Evolutionary conservation across 2,888 invertebrate genomes (phyloP).

Genomic region (Nebria brevicollis): DNA sequence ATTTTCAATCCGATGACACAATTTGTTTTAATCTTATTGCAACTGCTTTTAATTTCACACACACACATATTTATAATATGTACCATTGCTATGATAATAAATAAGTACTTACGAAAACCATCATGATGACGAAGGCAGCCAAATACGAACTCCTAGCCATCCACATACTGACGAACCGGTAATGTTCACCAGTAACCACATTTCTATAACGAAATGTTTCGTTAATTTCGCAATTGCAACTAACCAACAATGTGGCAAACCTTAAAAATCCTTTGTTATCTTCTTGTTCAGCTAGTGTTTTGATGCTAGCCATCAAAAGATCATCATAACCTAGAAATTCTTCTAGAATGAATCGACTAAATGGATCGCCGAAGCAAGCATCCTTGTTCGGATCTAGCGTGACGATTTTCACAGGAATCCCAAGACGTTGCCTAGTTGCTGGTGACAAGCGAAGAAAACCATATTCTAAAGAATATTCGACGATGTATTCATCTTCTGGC

Average conservation of each 20-base stretch:
- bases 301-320: constrained; percentile 95
- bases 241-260: constrained; percentile 59
- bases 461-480: constrained; percentile 97
- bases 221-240: neutral
- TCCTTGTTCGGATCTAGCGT: constrained; percentile 88
- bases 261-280: constrained; percentile 94
- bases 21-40: too few relatives aligned
- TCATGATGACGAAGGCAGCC: constrained; percentile 96
- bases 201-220: constrained; percentile 72
- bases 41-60: too few relatives aligned
- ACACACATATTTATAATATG: too few relatives aligned
- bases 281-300: constrained; percentile 93
- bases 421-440: constrained; percentile 83
- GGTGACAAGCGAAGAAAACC: constrained; percentile 93
- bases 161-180: constrained; percentile 97
- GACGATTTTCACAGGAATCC: constrained; percentile 91
- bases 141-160: constrained; percentile 95
- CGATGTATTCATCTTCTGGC: constrained; percentile 92
- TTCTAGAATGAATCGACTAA: constrained; percentile 89
- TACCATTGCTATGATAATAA: neutral
- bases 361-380: constrained; percentile 92
- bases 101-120: constrained; percentile 91
- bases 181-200: constrained; percentile 98
- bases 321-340: constrained; percentile 98
- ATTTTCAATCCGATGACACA: too few relatives aligned